phyloP scores from a whole-genome alignment of 2,797 vertebrate genomes.

The Aldrovandia affinis region DNA sequence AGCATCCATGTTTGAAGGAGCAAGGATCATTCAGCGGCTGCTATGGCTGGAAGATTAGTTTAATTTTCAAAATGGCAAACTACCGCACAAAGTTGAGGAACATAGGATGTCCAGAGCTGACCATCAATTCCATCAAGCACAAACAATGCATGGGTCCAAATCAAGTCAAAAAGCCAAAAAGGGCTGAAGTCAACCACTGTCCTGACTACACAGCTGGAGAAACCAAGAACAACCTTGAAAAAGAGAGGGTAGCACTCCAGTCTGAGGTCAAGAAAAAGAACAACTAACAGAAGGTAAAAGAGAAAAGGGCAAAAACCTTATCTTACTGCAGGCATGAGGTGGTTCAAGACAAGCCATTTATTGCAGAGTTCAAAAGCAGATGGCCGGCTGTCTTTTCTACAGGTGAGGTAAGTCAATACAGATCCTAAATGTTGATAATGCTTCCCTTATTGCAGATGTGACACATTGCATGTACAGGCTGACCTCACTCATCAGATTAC shows the following conservation, averaged over 20 bases:
- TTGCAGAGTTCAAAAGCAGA: constrained; percentile 1
- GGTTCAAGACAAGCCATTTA: background rate
- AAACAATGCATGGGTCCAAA: background rate
- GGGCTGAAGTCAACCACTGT: constrained; percentile 33
- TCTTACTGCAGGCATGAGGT: background rate
- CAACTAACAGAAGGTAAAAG: constrained; percentile 31
- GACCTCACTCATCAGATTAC: constrained; percentile 15
- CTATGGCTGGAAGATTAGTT: constrained; percentile 35
- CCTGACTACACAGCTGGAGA: constrained; percentile 7
- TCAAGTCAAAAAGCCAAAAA: constrained; percentile 21
- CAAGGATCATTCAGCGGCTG: constrained; percentile 30
- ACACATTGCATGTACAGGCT: constrained; percentile 6
- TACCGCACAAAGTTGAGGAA: constrained; percentile 19
- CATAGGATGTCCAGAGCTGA: constrained; percentile 25
- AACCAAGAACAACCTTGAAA: background rate
- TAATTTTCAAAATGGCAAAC: constrained; percentile 35
- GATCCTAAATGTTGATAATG: constrained; percentile 35
- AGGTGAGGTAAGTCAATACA: constrained; percentile 36
- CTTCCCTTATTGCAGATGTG: constrained; percentile 16
- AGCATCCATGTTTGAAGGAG: constrained; percentile 32
- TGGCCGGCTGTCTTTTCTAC: constrained; percentile 8
- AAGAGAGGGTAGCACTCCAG: constrained; percentile 22
- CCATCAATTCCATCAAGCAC: constrained; percentile 29
- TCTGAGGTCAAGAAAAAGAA: constrained; percentile 33
- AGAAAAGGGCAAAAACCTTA: constrained; percentile 29